phyloP scores from a whole-genome alignment of 1,140 invertebrate genomes.

The Olivierus martensii region DNA sequence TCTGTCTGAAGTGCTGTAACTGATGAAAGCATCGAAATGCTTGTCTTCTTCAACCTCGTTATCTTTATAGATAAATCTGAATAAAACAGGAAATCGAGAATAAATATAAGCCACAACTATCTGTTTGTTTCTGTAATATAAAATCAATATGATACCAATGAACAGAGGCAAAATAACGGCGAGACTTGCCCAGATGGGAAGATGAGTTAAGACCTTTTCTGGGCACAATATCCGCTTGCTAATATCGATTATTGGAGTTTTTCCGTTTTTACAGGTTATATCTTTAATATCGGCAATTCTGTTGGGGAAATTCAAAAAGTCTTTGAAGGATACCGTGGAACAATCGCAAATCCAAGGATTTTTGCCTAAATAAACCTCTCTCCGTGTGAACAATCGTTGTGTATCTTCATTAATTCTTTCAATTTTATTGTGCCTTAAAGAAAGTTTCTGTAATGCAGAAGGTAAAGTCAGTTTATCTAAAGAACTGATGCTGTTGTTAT shows the following conservation, averaged over 20 bases:
- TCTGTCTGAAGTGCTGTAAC: constrained; percentile 64
- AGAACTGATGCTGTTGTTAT: constrained; percentile 37
- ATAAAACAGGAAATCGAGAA: constrained; percentile 47
- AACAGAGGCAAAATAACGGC: constrained; percentile 10
- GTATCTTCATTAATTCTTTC: constrained; percentile 7
- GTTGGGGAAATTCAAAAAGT: constrained; percentile 35
- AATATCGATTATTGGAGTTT: constrained; percentile 2
- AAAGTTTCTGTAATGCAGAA: constrained; percentile 15
- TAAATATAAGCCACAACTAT: constrained; percentile 44
- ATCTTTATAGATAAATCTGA: constrained; percentile 45
- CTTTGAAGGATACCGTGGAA: constrained; percentile 34
- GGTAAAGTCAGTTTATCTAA: constrained; percentile 9
- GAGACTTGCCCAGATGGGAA: constrained; percentile 15
- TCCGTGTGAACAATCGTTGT: background rate
- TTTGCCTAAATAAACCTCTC: constrained; percentile 29
- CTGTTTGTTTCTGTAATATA: constrained; percentile 47
- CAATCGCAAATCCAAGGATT: constrained; percentile 54
- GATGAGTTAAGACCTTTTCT: constrained; percentile 30
- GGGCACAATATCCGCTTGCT: constrained; percentile 16
- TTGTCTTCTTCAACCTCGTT: constrained; percentile 61
- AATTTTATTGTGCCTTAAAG: constrained; percentile 11
- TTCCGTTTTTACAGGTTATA: constrained; percentile 15
- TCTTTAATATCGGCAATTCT: constrained; percentile 14
- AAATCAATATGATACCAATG: constrained; percentile 26
- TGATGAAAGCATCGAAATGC: constrained; percentile 71